phyloP scores from a whole-genome alignment of 2,113 vertebrate species.

The Pelobates fuscus region DNA sequence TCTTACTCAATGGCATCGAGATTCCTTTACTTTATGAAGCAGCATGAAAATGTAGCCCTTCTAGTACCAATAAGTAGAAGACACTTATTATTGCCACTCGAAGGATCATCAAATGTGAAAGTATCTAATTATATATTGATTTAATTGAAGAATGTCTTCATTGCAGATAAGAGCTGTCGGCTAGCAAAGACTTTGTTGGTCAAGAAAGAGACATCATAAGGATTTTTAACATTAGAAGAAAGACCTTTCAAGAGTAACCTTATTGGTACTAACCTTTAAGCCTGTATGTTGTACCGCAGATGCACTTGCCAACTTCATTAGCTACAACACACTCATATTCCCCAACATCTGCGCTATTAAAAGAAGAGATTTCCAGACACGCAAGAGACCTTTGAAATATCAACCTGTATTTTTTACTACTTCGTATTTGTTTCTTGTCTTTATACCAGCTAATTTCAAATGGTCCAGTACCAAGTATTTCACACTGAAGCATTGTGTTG shows the following conservation, averaged over 20 bases:
- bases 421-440: conserved; percentile 86
- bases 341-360: conserved; percentile 90
- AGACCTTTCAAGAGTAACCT: neutral
- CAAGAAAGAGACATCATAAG: too few relatives aligned
- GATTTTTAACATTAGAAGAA: conserved; percentile 5
- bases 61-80: too few relatives aligned
- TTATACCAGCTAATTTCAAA: conserved; percentile 97
- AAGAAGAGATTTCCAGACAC: conserved; percentile 87
- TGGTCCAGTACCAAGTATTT: conserved; percentile 86
- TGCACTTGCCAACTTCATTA: conserved; percentile 93
- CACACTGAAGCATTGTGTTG: conserved; percentile 83
- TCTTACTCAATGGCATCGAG: too few relatives aligned
- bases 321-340: conserved; percentile 94
- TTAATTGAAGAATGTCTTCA: too few relatives aligned
- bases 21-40: too few relatives aligned
- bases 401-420: conserved; percentile 86
- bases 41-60: too few relatives aligned
- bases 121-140: too few relatives aligned
- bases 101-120: too few relatives aligned
- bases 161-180: too few relatives aligned
- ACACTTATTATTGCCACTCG: too few relatives aligned
- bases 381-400: conserved; percentile 79
- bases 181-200: too few relatives aligned
- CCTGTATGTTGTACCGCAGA: conserved; percentile 78
- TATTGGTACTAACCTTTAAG: conserved; percentile 87